Percentiles rank a stretch among this genome's conserved stretches.
Evolutionary conservation across 2,797 vertebrate species (phyloP).

Genomic region (Pogoniulus pusillus): DNA sequence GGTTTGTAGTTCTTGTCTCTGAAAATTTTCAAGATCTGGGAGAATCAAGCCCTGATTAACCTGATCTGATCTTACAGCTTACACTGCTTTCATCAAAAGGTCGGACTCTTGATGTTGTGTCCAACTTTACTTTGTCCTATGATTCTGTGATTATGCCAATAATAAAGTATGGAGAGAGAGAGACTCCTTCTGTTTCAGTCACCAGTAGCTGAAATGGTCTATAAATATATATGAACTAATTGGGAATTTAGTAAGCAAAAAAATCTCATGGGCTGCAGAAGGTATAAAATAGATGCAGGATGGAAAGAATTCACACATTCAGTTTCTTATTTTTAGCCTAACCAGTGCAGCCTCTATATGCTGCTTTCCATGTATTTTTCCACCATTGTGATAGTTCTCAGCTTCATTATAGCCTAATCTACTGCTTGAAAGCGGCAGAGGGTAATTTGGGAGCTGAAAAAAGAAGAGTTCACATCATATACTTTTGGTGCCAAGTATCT

Average conservation of each 20-base stretch:
- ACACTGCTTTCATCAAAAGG: neutral
- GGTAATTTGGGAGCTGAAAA: neutral
- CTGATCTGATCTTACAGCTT: neutral
- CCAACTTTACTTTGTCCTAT: neutral
- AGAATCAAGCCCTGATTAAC: neutral
- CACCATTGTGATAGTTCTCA: neutral
- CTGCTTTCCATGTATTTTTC: neutral
- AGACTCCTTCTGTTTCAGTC: neutral
- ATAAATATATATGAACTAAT: neutral
- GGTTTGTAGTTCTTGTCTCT: neutral
- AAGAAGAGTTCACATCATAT: neutral
- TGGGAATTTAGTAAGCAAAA: neutral
- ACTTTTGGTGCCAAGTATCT: neutral
- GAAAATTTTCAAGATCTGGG: neutral
- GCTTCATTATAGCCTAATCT: neutral
- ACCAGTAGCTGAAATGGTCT: neutral
- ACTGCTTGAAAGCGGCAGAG: neutral
- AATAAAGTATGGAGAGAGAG: neutral
- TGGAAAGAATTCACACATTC: neutral
- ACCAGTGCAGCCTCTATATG: neutral
- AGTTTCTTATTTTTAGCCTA: neutral
- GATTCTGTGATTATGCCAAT: neutral
- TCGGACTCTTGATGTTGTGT: neutral
- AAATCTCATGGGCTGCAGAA: neutral
- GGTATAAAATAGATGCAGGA: neutral